Base-by-base conservation (phyloP, 92 coral and sea anemone species). In the Isaurus tuberculatus region DNA sequence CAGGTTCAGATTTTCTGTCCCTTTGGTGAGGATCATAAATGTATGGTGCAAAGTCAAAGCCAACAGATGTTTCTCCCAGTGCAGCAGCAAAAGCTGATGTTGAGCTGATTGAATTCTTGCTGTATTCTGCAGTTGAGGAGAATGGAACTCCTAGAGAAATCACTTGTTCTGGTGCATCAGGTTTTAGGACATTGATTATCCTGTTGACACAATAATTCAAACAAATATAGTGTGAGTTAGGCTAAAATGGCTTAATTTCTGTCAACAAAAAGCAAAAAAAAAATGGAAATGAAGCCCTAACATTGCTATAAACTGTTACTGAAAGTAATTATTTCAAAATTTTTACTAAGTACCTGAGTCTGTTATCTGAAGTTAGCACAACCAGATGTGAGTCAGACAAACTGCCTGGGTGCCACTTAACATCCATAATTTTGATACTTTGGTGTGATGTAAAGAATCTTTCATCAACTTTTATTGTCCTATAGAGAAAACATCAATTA, bases 11-110 rank as follows among this genome's bases (percentile, higher is more conserved):
- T 34, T 84, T 70, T 25, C 70, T 79, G 27, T 82, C 87, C 74
- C 72, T 64, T 17, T 19, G 79, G 19, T 64, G 57, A 15, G 72
- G 58, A n/a, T 68, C 84, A 36, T 53, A 36, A 43, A 92, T 75
- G 20, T 93, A 80, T 8, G 97, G 97, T n/a, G 97, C 99, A 96
- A 96, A 96, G 79, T 96, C 99, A 90, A 96, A 96, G 0, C 94
- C 90, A 22, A 90, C 83, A 29, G 95, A 91, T 16, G 94, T 87
- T 81, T 96, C 99, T 51, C 99, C 99, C 75, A 96, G 89, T 16
- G 98, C 99, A 79, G 91, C 94, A 3, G 99, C 99, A 89, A 96
- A 94, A 17, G 94, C 85, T 9, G 98, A 90, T 19, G 89, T 85
- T 30, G 94, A 89, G 17, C 92, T 91, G 84, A 96, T 86, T 23